Base-by-base conservation (phyloP, 2,888 invertebrate species). In the Troides helena region DNA sequence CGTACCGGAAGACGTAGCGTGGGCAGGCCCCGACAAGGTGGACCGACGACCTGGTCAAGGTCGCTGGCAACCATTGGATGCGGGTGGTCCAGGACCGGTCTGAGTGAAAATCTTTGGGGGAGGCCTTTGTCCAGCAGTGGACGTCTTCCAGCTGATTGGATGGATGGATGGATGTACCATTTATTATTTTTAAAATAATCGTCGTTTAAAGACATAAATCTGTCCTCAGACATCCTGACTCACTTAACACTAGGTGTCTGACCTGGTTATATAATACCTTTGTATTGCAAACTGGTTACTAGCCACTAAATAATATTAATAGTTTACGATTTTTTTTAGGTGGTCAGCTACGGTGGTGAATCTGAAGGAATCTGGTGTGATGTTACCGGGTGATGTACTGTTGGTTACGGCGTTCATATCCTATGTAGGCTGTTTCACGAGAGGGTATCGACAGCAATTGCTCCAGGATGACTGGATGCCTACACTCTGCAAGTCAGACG, bases 341-440 rank as follows among this genome's bases (percentile, higher is more conserved):
- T 93, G 93, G 93, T 90, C 92, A 39, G 82, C 85, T 8, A 89
- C 88, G 1, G 89, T 91, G 61, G 84, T 85, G 68, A 95, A 95
- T 75, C 94, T 97, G 69, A 95, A 95, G 75, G 92, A 93, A 71
- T 95, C 96, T 17, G 96, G 95, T 39, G 89, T 94, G 36, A 97
- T 97, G 72, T 88, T 99, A 68, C 98, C 98, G 0, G 99, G 99
- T 0, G 98, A 99, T 80, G 96, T 98, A 46, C 89, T 99, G 0
- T 87, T 98, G 39, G 95, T 98, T 50, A 97, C 98, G 0, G 98
- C 98, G 17, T 99, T 99, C 86, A 96, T 99, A 67, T 98, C 98
- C 0, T 99, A 99, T 84, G 97, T 98, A 46, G 99, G 99, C 1
- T 98, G 98, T 82, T 99, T 99, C 86, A 98, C 97, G 43, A 95